Evolutionary conservation across 2,888 invertebrate genomes (phyloP).

Genomic region (Thyatira batis): DNA sequence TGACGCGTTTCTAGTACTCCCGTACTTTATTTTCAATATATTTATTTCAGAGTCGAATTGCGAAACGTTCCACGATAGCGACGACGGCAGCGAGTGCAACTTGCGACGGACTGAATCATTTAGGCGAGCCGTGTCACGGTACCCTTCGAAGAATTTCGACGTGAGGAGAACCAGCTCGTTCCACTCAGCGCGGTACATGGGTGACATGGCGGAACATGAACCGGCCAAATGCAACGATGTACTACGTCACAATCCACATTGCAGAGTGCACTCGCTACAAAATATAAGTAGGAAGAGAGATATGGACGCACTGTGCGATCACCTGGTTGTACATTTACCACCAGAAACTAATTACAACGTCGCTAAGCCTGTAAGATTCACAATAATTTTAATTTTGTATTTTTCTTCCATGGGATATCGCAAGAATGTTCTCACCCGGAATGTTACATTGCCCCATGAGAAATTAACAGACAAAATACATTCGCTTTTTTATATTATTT

Average conservation of each 20-base stretch:
- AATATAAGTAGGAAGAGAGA: slow-evolving; percentile 68
- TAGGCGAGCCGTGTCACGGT: slow-evolving; percentile 57
- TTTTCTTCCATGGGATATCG: not conserved
- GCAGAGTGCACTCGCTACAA: slow-evolving; percentile 72
- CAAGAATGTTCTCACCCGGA: not conserved
- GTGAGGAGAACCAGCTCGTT: slow-evolving; percentile 69
- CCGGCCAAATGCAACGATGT: slow-evolving; percentile 45
- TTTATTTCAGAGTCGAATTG: slow-evolving; percentile 67
- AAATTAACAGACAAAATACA: no score
- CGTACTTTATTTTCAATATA: not conserved
- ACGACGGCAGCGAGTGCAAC: slow-evolving; percentile 73
- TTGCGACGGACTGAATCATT: slow-evolving; percentile 70
- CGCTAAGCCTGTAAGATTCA: slow-evolving; percentile 58
- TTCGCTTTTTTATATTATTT: no score
- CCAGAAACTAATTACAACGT: slow-evolving; percentile 66
- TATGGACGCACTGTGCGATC: slow-evolving; percentile 68
- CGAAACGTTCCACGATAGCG: slow-evolving; percentile 72
- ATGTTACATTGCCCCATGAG: no score
- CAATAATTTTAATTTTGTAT: not conserved
- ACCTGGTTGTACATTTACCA: slow-evolving; percentile 68
- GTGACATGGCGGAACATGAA: slow-evolving; percentile 53
- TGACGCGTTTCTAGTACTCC: no score
- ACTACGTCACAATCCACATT: slow-evolving; percentile 50
- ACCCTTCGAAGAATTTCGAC: slow-evolving; percentile 62
- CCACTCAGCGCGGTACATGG: slow-evolving; percentile 65